Evolutionary conservation across 2,113 vertebrate species (phyloP), one percentile per base, ranked within the genome.

Genomic region (Macquaria ambigua): DNA sequence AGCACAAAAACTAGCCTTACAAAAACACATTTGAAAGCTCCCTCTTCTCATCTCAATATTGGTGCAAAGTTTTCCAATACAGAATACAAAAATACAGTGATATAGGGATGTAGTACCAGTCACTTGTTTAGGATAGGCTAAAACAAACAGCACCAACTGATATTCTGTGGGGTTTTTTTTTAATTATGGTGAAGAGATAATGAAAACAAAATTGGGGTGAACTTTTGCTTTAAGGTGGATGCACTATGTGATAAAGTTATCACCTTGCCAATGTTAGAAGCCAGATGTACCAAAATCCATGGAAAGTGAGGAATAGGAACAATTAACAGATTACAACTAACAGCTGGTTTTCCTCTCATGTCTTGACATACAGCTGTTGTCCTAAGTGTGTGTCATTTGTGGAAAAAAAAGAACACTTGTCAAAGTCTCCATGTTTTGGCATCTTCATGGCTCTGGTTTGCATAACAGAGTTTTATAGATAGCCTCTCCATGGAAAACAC

Each of bases 351-450:
- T 18, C 14, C 25, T 20, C 25, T n/a, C 62, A 39, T 37, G 34
- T 63, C 63, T 31, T 50, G 67, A 31, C n/a, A 68, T 66, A 66
- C 21, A 66, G 63, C 64, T 67, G 64, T 43, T 66, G 37, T 23
- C 10, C 4, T 43, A 14, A 66, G 21, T 64, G 34, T 63, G 34
- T 8, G 18, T 52, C 48, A 52, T 14, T 12, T 31, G 56, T 59
- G n/a, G 5, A 16, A 28, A 59, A 59, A 56, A 21, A 39, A 37
- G 34, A 34, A 62, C 52, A 37, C 63, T 61, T 63, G 64, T 64
- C 62, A 31, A 31, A 21, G 62, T 64, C 28, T 69, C 41, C 62
- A 74, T 68, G 69, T 79, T 61, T 61, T 66, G 63, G 43, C 53
- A 61, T 34, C 23, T 46, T 34, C 25, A 20, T 31, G 1, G 12